These are phyloP conservation scores for Ischnura elegans DNA, from an alignment of 2,888 invertebrate genomes.

Conservation along the genomic window DNA sequence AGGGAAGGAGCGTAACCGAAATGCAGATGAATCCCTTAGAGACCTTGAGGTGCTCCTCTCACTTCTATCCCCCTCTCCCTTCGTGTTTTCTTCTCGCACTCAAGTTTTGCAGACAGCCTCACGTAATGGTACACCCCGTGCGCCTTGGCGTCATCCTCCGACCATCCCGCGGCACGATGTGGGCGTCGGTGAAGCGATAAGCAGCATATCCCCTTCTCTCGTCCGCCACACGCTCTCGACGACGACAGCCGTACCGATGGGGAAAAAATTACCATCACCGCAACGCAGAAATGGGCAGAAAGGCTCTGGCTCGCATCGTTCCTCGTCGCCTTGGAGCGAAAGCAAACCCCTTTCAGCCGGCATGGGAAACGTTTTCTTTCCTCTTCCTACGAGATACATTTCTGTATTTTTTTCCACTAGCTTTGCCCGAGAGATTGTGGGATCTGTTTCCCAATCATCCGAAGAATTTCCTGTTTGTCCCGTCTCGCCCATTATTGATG, in stretches of 20 bases:
- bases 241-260: neutral
- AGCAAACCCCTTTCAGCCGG: neutral
- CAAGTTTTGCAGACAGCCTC: too few relatives aligned
- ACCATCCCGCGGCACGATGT: neutral
- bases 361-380: neutral
- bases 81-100: neutral
- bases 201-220: neutral
- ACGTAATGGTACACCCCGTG: neutral
- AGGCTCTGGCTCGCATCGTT: neutral
- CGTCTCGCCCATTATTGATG: constrained; percentile 18
- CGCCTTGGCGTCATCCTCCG: constrained; percentile 11
- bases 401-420: constrained; percentile 15
- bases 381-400: neutral
- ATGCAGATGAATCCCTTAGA: constrained; percentile 56
- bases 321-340: neutral
- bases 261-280: neutral
- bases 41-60: constrained; percentile 16
- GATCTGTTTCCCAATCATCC: constrained; percentile 40
- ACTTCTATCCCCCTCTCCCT: constrained; percentile 20
- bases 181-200: neutral
- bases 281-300: neutral
- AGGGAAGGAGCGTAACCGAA: constrained; percentile 37
- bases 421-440: neutral
- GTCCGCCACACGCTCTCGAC: neutral
- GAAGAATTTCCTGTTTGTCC: constrained; percentile 54